Percentiles rank a stretch among this genome's conserved stretches.
Conservation (phyloP, 1,140 invertebrate genomes). For the Zaprionus davidi region DNA sequence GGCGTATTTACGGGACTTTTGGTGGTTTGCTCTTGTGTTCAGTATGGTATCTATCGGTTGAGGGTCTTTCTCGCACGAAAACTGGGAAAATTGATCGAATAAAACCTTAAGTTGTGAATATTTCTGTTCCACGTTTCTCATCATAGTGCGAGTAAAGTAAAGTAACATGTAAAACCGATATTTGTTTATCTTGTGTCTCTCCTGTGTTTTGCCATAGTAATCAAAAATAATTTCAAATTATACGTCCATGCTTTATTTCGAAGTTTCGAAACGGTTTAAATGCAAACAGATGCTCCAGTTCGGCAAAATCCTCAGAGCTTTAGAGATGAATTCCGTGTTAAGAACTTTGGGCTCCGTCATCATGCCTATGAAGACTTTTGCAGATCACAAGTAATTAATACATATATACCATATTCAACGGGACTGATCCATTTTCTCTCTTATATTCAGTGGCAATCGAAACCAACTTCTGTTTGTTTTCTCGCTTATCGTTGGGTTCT, state of each 20-base stretch:
- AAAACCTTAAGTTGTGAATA: neutral
- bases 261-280: neutral
- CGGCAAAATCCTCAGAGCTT: constrained; percentile 32
- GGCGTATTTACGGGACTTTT: neutral
- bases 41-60: constrained; percentile 57
- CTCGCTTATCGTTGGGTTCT: constrained; percentile 57
- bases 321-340: constrained; percentile 25
- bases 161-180: neutral
- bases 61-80: constrained; percentile 43
- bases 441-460: constrained; percentile 57
- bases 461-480: constrained; percentile 15
- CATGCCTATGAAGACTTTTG: constrained; percentile 37
- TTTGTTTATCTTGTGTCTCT: constrained; percentile 19
- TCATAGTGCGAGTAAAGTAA: neutral
- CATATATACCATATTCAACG: neutral
- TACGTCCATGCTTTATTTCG: neutral
- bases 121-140: neutral
- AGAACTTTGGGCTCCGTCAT: constrained; percentile 34
- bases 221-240: neutral
- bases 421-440: neutral
- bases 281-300: neutral
- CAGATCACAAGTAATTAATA: constrained; percentile 50
- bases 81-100: constrained; percentile 9
- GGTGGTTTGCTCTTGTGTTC: constrained; percentile 9
- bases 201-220: neutral